Conservation (phyloP, 2,113 vertebrate species). For the Sorex araneus region DNA sequence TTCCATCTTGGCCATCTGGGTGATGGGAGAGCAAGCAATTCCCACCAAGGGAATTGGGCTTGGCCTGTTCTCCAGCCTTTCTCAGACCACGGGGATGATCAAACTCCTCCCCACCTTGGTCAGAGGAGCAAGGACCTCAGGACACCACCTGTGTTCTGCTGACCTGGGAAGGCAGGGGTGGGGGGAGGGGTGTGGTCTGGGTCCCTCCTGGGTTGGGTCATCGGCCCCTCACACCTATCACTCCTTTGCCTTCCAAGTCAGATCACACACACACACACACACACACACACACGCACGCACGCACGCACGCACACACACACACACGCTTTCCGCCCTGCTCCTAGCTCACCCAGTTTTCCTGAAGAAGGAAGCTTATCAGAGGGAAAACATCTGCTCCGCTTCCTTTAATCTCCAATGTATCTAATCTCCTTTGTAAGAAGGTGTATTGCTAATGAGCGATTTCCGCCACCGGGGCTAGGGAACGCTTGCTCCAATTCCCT, state of each 20-base stretch:
- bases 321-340: constrained; percentile 27
- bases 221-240: not conserved
- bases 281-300: no score
- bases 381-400: constrained; percentile 82
- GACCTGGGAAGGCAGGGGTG: no score
- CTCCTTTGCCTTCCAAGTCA: not conserved
- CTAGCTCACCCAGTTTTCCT: constrained; percentile 67
- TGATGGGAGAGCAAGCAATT: no score
- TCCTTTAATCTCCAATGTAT: constrained; percentile 83
- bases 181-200: no score
- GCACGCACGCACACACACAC: no score
- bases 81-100: no score
- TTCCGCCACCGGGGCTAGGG: constrained; percentile 70
- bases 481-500: constrained; percentile 67
- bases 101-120: not conserved
- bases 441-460: constrained; percentile 77
- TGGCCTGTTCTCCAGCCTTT: no score
- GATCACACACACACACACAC: no score
- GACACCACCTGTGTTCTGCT: no score
- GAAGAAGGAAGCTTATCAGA: constrained; percentile 82
- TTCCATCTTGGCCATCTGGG: no score
- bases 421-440: constrained; percentile 80
- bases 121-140: not conserved
- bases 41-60: no score
- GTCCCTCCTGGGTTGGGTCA: no score